phyloP scores from a whole-genome alignment of 2,888 invertebrate genomes.

The Ornithoptera alexandrae region DNA sequence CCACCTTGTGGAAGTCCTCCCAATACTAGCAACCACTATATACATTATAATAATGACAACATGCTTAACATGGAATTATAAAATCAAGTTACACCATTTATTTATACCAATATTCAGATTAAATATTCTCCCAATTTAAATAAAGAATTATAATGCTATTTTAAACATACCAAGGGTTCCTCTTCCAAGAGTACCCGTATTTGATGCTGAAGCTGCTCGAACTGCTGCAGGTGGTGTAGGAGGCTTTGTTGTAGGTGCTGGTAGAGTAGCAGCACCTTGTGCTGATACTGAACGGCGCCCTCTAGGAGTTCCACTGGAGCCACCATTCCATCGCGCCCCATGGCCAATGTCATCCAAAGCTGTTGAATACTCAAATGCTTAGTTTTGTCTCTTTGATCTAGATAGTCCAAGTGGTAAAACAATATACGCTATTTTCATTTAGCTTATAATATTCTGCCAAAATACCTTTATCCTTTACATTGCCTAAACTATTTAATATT shows the following conservation, averaged over 20 bases:
- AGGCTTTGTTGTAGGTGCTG: slow-evolving; percentile 96
- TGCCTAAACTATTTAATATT: no score
- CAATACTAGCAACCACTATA: no score
- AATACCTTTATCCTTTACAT: no score
- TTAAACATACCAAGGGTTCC: slow-evolving; percentile 65
- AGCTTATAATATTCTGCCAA: no score
- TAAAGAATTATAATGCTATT: neutral
- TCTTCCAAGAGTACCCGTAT: slow-evolving; percentile 73
- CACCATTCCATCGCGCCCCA: slow-evolving; percentile 86
- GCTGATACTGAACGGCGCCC: slow-evolving; percentile 86
- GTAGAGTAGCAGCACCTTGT: slow-evolving; percentile 81
- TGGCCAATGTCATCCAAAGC: slow-evolving; percentile 97
- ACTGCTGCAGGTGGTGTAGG: slow-evolving; percentile 94
- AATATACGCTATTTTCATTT: no score
- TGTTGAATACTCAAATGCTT: slow-evolving; percentile 35
- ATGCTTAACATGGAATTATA: no score
- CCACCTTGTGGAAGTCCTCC: no score
- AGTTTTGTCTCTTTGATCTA: neutral
- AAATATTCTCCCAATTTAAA: neutral
- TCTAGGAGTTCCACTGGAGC: slow-evolving; percentile 84
- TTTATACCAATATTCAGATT: no score
- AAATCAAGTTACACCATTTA: no score
- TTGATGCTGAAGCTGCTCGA: slow-evolving; percentile 76
- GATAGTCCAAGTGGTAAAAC: no score
- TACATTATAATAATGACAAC: no score